Evolutionary conservation across 2,113 vertebrate genomes (phyloP).

Genomic region (Strix uralensis): DNA sequence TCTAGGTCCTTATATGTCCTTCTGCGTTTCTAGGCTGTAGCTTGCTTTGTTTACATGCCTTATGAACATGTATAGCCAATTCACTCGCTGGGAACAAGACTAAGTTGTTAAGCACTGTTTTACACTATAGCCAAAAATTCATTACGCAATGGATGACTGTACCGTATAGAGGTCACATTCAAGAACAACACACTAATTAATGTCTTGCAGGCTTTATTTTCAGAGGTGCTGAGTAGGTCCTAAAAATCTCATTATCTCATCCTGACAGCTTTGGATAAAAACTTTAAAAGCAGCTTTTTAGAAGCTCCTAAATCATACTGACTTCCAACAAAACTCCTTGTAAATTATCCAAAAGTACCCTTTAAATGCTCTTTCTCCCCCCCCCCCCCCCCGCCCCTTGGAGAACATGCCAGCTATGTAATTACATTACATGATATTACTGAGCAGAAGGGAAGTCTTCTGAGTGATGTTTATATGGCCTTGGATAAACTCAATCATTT

Average conservation of each 20-base stretch:
- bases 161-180: neutral
- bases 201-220: neutral
- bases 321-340: neutral
- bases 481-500: neutral
- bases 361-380: neutral
- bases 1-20: neutral
- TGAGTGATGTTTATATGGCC: neutral
- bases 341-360: neutral
- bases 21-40: neutral
- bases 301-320: neutral
- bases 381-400: fast-evolving
- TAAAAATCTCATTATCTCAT: neutral
- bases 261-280: neutral
- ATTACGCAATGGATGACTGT: neutral
- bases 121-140: neutral
- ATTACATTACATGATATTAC: neutral
- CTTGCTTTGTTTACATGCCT: slow-evolving; percentile 20
- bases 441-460: neutral
- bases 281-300: neutral
- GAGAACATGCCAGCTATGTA: neutral
- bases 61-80: neutral
- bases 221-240: neutral
- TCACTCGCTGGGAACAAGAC: neutral
- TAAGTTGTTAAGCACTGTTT: neutral
- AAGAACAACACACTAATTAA: neutral